phyloP scores from a whole-genome alignment of 2,113 vertebrate genomes.

The Mesoclemmys tuberculata region DNA sequence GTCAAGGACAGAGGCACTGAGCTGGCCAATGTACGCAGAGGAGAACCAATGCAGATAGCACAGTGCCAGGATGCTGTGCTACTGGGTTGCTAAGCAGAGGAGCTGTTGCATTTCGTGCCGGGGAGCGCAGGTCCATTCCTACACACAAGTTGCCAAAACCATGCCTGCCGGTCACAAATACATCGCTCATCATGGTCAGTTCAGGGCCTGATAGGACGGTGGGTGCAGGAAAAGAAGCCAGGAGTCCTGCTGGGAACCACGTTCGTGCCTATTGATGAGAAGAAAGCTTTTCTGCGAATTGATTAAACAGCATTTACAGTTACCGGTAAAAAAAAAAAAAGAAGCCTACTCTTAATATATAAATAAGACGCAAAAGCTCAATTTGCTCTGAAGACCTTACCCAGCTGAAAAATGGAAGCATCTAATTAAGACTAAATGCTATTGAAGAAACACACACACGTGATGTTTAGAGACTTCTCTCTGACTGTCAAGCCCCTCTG shows the following conservation, averaged over 20 bases:
- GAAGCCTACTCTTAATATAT: neutral
- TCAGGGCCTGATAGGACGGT: neutral
- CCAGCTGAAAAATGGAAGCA: neutral
- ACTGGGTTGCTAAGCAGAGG: no score
- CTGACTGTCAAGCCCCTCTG: neutral
- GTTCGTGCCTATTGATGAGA: rapidly evolving
- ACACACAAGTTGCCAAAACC: neutral
- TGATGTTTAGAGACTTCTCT: neutral
- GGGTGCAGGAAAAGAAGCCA: neutral
- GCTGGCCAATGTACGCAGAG: neutral
- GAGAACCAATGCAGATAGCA: neutral
- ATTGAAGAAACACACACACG: neutral
- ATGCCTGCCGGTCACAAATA: neutral
- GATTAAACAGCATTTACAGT: neutral
- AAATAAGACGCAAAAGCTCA: neutral
- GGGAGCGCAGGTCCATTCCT: neutral
- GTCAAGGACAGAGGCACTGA: neutral
- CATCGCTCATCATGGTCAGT: neutral
- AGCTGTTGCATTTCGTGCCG: neutral
- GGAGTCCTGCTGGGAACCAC: neutral
- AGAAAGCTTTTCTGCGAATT: neutral
- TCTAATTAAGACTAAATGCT: neutral
- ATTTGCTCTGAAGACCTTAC: neutral
- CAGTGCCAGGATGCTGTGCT: neutral
- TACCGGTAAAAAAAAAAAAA: neutral